phyloP scores from a whole-genome alignment of 2,797 vertebrate genomes.

The Danio albolineatus region DNA sequence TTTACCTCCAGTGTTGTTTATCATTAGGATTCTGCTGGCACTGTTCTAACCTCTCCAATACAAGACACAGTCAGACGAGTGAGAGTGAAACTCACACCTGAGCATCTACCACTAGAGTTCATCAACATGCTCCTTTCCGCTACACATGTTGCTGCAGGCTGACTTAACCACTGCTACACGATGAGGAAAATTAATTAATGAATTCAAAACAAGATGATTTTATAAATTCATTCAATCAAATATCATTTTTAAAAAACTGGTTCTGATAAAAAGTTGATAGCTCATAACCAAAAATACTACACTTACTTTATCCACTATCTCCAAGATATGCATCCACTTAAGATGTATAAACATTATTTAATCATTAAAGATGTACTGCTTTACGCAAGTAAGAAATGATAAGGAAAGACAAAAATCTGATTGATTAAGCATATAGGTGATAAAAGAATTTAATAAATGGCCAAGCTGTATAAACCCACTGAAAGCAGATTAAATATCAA shows the following conservation, averaged over 20 bases:
- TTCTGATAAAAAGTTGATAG: slow-evolving; percentile 33
- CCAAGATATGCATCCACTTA: slow-evolving; percentile 16
- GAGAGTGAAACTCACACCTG: slow-evolving; percentile 35
- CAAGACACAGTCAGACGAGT: slow-evolving; percentile 54
- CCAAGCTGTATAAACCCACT: not conserved
- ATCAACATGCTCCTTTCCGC: not conserved
- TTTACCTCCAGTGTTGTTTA: slow-evolving; percentile 82
- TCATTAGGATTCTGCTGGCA: slow-evolving; percentile 71
- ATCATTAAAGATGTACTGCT: slow-evolving; percentile 10
- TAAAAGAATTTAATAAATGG: not conserved
- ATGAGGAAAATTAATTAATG: not conserved
- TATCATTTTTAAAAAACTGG: slow-evolving; percentile 52
- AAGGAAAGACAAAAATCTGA: not conserved
- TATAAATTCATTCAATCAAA: slow-evolving; percentile 34
- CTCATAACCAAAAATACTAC: slow-evolving; percentile 34
- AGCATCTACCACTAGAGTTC: slow-evolving; percentile 22
- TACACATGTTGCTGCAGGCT: not conserved
- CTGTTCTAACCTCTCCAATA: slow-evolving; percentile 43
- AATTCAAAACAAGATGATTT: not conserved
- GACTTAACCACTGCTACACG: not conserved
- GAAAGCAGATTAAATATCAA: slow-evolving; percentile 1
- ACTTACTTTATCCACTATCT: slow-evolving; percentile 4
- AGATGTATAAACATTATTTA: not conserved
- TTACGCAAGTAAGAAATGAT: not conserved
- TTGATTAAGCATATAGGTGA: slow-evolving; percentile 12